Percentiles rank a stretch among this genome's conserved stretches.
phyloP scores from a whole-genome alignment of 2,888 invertebrate species.

The Drosophila percnosoma region DNA sequence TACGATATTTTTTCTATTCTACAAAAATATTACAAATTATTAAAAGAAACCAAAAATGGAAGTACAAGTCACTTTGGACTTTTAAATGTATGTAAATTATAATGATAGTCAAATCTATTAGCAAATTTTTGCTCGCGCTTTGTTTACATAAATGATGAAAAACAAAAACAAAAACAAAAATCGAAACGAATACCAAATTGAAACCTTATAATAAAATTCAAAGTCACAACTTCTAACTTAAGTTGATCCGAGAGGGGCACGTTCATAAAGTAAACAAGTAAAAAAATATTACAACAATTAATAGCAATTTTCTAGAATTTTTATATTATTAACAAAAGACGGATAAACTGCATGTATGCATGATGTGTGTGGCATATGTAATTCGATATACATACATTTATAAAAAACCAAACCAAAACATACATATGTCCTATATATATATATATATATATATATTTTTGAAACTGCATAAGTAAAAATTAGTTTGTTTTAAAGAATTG shows the following conservation, averaged over 20 bases:
- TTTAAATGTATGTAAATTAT: conserved; percentile 57
- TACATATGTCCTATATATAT: conserved; percentile 52
- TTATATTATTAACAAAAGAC: conserved; percentile 72
- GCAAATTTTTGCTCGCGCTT: conserved; percentile 84
- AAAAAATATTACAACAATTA: conserved; percentile 47
- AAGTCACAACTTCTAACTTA: conserved; percentile 52
- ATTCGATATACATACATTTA: conserved; percentile 46
- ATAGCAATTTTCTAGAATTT: conserved; percentile 84
- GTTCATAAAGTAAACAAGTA: conserved; percentile 49
- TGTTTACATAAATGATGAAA: conserved; percentile 63
- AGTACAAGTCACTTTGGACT: conserved; percentile 68
- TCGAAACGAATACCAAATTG: conserved; percentile 13
- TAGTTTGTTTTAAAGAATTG: conserved; percentile 61
- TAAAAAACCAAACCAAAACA: not conserved
- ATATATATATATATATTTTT: conserved; percentile 67
- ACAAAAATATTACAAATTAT: conserved; percentile 56
- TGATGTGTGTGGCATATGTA: conserved; percentile 40
- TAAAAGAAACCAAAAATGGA: conserved; percentile 25
- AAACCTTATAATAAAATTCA: conserved; percentile 40
- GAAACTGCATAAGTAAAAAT: conserved; percentile 62
- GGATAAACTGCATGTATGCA: conserved; percentile 49
- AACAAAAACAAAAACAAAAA: conserved; percentile 13
- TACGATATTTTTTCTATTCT: conserved; percentile 76
- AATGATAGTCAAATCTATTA: conserved; percentile 80
- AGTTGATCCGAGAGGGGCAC: conserved; percentile 58